Evolutionary conservation across 2,113 vertebrate genomes (phyloP), one percentile per base, ranked within the genome.

Genomic region (Alethe castanea): DNA sequence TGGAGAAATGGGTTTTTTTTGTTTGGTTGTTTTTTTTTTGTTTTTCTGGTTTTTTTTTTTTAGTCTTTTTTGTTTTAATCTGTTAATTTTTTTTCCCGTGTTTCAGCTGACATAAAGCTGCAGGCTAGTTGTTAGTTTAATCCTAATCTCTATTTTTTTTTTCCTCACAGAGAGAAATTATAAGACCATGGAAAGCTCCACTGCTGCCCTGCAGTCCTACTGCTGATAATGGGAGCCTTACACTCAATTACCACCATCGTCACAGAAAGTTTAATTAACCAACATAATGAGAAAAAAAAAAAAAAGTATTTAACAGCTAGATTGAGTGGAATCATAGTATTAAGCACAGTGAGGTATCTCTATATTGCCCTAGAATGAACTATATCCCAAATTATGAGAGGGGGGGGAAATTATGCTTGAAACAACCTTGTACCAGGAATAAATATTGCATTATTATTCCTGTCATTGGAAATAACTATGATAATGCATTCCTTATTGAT

Each of bases 401-500:
- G 23, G 33, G 24, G 29, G 47, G 19, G 50, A 86, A 81, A 70
- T 16, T 4, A 47, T 67, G 33, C 45, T 85, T 93, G 82, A 92
- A 95, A 91, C 82, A 96, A 81, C 81, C 87, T 91, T 82, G 60
- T 90, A 48, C 79, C n/a, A 84, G 81, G 90, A 96, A 79, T 88
- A 96, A 97, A 94, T 90, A 72, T 25, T 69, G 67, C 79, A 69
- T 97, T 93, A 97, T 97, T 95, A 96, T 81, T 84, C 48, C 77
- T 93, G 86, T 92, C 94, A 71, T 94, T 94, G 89, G 73, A 96
- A 96, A 95, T 97, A 85, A 73, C 65, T 84, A 95, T 96, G 92
- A 84, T 96, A 97, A 97, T 96, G 61, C 79, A 93, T 95, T 97
- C 70, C 40, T 82, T 95, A 98, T 96, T 97, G 97, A 97, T 98